Percentiles rank a stretch among this genome's conserved stretches.
phyloP scores from a whole-genome alignment of 2,113 vertebrate species.

The Eolophus roseicapilla region DNA sequence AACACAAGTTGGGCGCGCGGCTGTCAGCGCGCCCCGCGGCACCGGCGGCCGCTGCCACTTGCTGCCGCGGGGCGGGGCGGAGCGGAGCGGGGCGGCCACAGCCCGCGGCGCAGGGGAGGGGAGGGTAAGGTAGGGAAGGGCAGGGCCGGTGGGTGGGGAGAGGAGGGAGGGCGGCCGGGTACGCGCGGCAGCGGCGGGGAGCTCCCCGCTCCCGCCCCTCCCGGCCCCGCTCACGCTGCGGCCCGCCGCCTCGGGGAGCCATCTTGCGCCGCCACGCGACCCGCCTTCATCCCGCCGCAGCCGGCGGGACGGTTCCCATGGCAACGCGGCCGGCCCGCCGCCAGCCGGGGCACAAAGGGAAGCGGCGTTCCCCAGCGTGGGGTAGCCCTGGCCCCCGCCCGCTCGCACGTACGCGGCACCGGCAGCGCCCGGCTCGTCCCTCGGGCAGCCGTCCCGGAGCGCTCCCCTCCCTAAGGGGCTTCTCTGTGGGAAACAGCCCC shows the following conservation, averaged over 20 bases:
- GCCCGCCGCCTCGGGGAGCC: slow-evolving; percentile 72
- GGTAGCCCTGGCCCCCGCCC: too few relatives aligned
- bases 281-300: slow-evolving; percentile 17
- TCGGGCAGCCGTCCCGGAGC: not conserved
- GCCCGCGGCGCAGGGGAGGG: too few relatives aligned
- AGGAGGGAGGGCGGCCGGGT: too few relatives aligned
- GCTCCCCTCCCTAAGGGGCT: too few relatives aligned
- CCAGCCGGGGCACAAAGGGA: slow-evolving; percentile 42
- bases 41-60: not conserved
- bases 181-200: too few relatives aligned
- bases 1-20: slow-evolving; percentile 54
- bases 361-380: not conserved
- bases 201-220: not conserved
- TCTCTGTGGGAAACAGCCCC: not conserved
- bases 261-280: slow-evolving; percentile 58
- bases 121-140: too few relatives aligned
- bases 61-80: too few relatives aligned
- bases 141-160: too few relatives aligned
- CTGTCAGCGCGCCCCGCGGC: not conserved
- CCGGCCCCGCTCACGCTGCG: slow-evolving; percentile 66
- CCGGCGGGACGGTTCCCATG: slow-evolving; percentile 67
- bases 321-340: slow-evolving; percentile 58
- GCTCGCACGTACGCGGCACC: not conserved
- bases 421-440: not conserved
- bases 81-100: too few relatives aligned